phyloP scores from a whole-genome alignment of 2,113 vertebrate genomes.

The Pithys albifrons region DNA sequence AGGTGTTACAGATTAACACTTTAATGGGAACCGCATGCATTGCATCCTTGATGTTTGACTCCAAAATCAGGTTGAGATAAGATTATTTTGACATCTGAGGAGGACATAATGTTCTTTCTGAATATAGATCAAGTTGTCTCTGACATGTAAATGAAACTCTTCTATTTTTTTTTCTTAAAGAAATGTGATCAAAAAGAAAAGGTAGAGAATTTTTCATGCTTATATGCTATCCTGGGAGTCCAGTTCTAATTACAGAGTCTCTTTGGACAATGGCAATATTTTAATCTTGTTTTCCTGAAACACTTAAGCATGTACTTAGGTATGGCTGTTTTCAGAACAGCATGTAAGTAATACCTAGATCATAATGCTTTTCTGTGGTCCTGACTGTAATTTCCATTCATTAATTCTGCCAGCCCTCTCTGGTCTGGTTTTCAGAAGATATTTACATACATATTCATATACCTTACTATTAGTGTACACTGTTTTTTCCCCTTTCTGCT shows the following conservation, averaged over 20 bases:
- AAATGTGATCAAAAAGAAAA: background rate
- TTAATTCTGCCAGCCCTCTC: background rate
- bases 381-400: background rate
- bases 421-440: background rate
- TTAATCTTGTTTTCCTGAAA: background rate
- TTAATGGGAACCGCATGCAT: background rate
- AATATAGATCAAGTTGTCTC: constrained; percentile 23
- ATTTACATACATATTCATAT: background rate
- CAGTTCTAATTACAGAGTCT: background rate
- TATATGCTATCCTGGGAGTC: background rate
- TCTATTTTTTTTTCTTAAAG: background rate
- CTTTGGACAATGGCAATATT: background rate
- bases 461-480: background rate
- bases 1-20: constrained; percentile 48
- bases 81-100: constrained; percentile 37
- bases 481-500: background rate
- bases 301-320: background rate
- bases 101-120: constrained; percentile 16
- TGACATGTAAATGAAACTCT: background rate
- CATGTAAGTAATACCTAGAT: background rate
- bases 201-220: background rate
- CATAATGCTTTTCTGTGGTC: background rate
- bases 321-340: background rate
- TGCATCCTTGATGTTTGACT: constrained; percentile 28
- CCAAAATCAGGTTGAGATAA: background rate